Percentiles rank a stretch among this genome's conserved stretches.
Conservation (phyloP, 2,888 invertebrate species). For the Diarsia brunnea region DNA sequence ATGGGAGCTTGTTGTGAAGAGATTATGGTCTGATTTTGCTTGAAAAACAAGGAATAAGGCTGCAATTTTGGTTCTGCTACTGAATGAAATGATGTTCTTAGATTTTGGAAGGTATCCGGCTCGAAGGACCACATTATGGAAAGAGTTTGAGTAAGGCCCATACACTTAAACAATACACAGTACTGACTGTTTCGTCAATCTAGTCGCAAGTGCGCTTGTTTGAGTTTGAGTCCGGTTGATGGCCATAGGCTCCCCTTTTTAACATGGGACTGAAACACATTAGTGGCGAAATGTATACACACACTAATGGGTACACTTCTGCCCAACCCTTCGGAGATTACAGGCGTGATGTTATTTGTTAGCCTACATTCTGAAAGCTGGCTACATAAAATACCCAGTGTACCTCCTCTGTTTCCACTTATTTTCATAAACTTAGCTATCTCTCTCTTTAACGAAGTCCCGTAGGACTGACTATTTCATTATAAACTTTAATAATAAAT, state of each 20-base stretch:
- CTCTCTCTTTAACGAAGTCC: constrained; percentile 55
- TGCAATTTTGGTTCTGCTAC: neutral
- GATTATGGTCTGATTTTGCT: neutral
- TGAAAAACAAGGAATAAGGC: neutral
- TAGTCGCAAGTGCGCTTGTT: too few species aligned
- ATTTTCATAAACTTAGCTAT: constrained; percentile 66
- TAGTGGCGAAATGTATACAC: too few species aligned
- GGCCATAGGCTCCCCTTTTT: too few species aligned
- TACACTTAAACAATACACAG: too few species aligned
- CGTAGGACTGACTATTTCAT: constrained; percentile 61
- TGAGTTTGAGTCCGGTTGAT: too few species aligned
- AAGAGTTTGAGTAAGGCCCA: too few species aligned
- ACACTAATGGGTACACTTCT: too few species aligned
- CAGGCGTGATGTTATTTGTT: too few species aligned
- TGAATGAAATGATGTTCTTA: neutral
- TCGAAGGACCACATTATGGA: constrained; percentile 7
- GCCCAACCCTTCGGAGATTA: too few species aligned
- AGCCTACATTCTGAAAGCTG: neutral
- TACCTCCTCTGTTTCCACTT: constrained; percentile 55
- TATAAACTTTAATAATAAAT: constrained; percentile 66
- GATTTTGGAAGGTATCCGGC: neutral
- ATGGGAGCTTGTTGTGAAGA: constrained; percentile 9
- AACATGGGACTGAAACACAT: too few species aligned
- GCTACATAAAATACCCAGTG: constrained; percentile 41
- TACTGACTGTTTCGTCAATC: too few species aligned